Evolutionary conservation across 2,797 vertebrate genomes (phyloP), one percentile per base, ranked within the genome.

Genomic region (Diplodus sargus): DNA sequence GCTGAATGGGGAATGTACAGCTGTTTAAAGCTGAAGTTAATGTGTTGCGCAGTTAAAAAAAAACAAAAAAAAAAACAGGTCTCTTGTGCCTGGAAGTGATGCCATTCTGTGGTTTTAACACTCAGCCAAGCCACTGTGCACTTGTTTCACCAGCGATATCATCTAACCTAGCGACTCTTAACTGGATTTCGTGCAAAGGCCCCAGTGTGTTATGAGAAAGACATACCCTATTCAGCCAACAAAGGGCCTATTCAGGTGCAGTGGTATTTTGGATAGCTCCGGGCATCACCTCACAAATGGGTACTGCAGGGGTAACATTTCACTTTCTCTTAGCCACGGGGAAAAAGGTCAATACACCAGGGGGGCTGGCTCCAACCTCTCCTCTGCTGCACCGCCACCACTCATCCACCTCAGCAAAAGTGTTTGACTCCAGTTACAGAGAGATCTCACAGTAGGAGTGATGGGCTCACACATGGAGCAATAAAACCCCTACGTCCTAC

Each of bases 161-260:
- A 91, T 93, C 91, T 93, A 84, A 92, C 89, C 91, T 30, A 20
- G 64, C 17, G 45, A 88, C 89, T 91, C 85, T 82, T 70, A 39
- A 84, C 83, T 76, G 68, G 70, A 63, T 78, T 80, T 72, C 65
- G 51, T 83, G 82, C 78, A 85, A 81, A 89, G 62, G 74, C 76
- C 54, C 76, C 62, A 71, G 83, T 81, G 93, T 89, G 81, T 83
- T 85, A 70, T 88, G 89, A 90, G 89, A 93, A 91, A 92, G 92
- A 91, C 88, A 78, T 69, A 84, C 77, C 81, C 89, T 83, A 62
- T 75, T 66, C 75, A 71, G 56, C 17, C 3, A 59, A 94, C 93
- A 95, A 95, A 91, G 90, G 58, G 67, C 20, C 88, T 52, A 89
- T 95, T 94, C 89, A 95, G 82, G 79, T 66, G 25, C 70, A 1